Evolutionary conservation across 2,888 invertebrate species (phyloP), one percentile per base, ranked within the genome.

Genomic region (Antheraea yamamai): DNA sequence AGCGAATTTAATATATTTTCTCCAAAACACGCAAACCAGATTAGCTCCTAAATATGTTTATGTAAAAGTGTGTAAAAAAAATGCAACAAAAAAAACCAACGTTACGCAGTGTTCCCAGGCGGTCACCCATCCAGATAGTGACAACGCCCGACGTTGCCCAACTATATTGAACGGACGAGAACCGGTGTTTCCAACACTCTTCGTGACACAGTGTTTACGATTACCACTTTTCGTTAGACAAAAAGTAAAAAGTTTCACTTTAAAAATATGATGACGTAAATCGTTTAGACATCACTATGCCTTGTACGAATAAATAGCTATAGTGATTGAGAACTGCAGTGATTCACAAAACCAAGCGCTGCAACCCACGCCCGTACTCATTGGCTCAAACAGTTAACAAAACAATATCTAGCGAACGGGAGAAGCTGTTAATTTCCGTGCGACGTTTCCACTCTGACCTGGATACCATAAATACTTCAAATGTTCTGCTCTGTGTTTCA

Each of bases 41-140:
- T 52, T 52, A 52, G 2, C 12, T n/a, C n/a, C n/a, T n/a, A n/a
- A n/a, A n/a, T n/a, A n/a, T n/a, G n/a, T n/a, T n/a, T n/a, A n/a
- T n/a, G n/a, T n/a, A n/a, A n/a, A n/a, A n/a, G n/a, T n/a, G n/a
- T n/a, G n/a, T n/a, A n/a, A n/a, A n/a, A n/a, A 39, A 39, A 39
- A 39, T 39, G 35, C 35, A 7, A 39, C 81, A 88, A 89, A 88
- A 89, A 88, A 89, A 87, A 88, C 87, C 87, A 90, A 90, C 88
- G 84, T 84, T 88, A 91, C 89, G 90, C 83, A 88, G 91, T 91
- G 90, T 91, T 91, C 91, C 91, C 91, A 91, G 88, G 91, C 91
- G 91, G 92, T 92, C 92, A 92, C 92, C 92, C 92, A 92, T 92
- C 92, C 91, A 93, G 92, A 92, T 92, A 93, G 92, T 92, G 90